Evolutionary conservation across 2,113 vertebrate genomes (phyloP), one percentile per base, ranked within the genome.

Genomic region (Diphyllodes magnificus): DNA sequence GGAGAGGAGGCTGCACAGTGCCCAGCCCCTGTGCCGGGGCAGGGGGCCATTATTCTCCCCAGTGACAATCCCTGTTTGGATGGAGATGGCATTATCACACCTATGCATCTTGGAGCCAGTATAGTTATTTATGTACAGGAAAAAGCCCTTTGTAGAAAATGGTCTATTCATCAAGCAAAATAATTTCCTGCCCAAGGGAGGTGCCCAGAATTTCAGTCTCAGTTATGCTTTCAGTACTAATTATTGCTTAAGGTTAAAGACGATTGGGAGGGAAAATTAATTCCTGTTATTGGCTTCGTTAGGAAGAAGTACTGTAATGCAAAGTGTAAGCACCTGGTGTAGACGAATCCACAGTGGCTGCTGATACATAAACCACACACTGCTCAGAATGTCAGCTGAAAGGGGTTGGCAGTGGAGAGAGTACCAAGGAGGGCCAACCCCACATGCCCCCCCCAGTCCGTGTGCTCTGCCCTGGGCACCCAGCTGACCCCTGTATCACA

Each of bases 381-480:
- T 40, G 40, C 60, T 65, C 42, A 15, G 72, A n/a, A 0, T 8
- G 11, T 13, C 72, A n/a, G 5, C 40, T 27, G 53, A 19, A 23
- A 50, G 11, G 0, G 1, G 8, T 1, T 42, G 63, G 63, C 53
- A 80, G 59, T 3, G 5, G 49, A n/a, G 27, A 37, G 13, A 22
- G 21, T 2, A 7, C 6, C 0, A 4, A 33, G 30, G 23, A 76
- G 20, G 7, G 25, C 21, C 47, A 19, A 1, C 1, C 2, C 20
- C 30, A 6, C 24, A 1, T 10, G 20, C 21, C 54, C 30, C n/a
- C n/a, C 20, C 28, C 39, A n/a, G 33, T 7, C 44, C 8, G 1
- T 6, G 64, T 37, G 42, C 47, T 63, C 33, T 47, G 54, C n/a
- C n/a, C n/a, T n/a, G n/a, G n/a, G n/a, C n/a, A n/a, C n/a, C n/a